A percentile compares a stretch with the other conserved stretches of the same genome.
Evolutionary conservation across 1,140 invertebrate genomes (phyloP).

Genomic region (Archegozetes longisetosus): DNA sequence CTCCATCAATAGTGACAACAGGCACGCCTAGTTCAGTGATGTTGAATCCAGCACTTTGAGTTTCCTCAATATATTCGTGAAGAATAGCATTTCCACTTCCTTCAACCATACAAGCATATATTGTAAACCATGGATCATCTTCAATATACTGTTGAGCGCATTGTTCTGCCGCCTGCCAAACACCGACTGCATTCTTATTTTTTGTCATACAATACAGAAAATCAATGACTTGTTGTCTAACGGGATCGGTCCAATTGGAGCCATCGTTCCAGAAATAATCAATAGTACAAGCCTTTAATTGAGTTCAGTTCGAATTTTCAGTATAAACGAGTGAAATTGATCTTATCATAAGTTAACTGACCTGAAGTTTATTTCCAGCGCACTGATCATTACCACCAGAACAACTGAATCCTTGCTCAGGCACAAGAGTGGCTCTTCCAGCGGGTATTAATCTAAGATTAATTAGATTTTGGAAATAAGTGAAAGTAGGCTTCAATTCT

Average conservation of each 20-base stretch:
- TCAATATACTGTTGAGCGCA: slow-evolving; percentile 5
- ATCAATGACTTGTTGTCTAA: slow-evolving; percentile 15
- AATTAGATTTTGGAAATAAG: not conserved
- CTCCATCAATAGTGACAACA: slow-evolving; percentile 1
- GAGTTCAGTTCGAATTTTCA: no score
- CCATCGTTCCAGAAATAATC: slow-evolving; percentile 14
- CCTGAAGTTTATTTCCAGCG: slow-evolving; percentile 9
- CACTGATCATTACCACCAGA: not conserved
- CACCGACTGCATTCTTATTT: slow-evolving; percentile 7
- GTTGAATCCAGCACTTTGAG: not conserved
- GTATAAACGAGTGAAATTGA: no score
- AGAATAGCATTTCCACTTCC: not conserved
- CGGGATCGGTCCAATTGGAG: slow-evolving; percentile 3
- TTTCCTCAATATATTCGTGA: not conserved
- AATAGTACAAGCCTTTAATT: slow-evolving; percentile 6
- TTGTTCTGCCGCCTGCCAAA: not conserved
- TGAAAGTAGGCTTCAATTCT: slow-evolving; percentile 6
- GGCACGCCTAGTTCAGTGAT: slow-evolving; percentile 1
- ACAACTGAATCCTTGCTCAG: not conserved
- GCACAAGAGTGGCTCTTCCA: not conserved
- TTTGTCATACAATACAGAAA: slow-evolving; percentile 7
- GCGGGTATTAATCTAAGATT: slow-evolving; percentile 10
- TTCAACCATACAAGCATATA: not conserved
- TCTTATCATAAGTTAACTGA: not conserved
- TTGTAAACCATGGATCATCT: not conserved